phyloP scores from a whole-genome alignment of 2,888 invertebrate genomes.

The Aphidoletes aphidimyza region DNA sequence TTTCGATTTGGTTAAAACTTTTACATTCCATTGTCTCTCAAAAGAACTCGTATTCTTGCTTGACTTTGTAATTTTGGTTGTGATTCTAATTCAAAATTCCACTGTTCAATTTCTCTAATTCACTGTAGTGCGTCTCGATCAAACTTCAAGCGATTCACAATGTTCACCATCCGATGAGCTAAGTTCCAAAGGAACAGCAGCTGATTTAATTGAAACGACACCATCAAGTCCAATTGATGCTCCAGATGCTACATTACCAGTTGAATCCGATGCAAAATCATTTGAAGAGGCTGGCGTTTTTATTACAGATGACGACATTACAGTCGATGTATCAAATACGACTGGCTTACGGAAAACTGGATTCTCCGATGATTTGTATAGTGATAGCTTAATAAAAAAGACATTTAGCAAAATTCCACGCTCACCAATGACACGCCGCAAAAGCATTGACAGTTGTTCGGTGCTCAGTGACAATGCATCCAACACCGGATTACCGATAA shows the following conservation, averaged over 20 bases:
- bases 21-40: not conserved
- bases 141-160: slow-evolving; percentile 66
- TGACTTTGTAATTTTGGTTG: not conserved
- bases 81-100: not conserved
- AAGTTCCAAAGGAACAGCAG: slow-evolving; percentile 60
- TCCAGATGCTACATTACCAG: slow-evolving; percentile 55
- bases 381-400: slow-evolving; percentile 67
- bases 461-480: slow-evolving; percentile 58
- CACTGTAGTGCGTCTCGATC: slow-evolving; percentile 74
- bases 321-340: slow-evolving; percentile 74
- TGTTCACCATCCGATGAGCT: slow-evolving; percentile 66
- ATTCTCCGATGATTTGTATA: slow-evolving; percentile 73
- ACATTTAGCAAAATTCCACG: slow-evolving; percentile 67
- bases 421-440: slow-evolving; percentile 64
- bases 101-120: not conserved
- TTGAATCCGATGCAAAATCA: slow-evolving; percentile 58
- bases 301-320: slow-evolving; percentile 66
- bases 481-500: slow-evolving; percentile 60
- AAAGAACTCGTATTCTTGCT: not conserved
- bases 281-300: slow-evolving; percentile 65
- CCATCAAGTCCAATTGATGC: slow-evolving; percentile 59
- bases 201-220: slow-evolving; percentile 58
- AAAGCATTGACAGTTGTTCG: slow-evolving; percentile 64
- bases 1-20: not conserved
- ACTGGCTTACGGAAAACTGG: slow-evolving; percentile 79